Percentiles rank a stretch among this genome's conserved stretches.
phyloP scores from a whole-genome alignment of 2,888 invertebrate species.

The Oscheius sp. region DNA sequence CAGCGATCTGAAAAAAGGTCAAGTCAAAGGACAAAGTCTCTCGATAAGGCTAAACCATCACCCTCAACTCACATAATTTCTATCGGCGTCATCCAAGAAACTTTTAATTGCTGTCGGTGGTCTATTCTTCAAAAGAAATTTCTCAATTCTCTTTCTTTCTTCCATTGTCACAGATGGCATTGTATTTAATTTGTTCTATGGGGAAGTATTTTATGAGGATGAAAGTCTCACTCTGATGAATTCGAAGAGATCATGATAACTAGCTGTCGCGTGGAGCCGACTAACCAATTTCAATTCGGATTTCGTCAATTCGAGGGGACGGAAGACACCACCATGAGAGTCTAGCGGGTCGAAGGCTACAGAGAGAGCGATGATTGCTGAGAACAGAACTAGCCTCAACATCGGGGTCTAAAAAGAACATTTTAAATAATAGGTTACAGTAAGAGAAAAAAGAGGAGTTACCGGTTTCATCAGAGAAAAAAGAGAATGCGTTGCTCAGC shows the following conservation, averaged over 20 bases:
- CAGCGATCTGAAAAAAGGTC: slow-evolving; percentile 18
- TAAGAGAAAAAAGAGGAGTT: background rate
- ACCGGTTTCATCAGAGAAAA: too few species aligned
- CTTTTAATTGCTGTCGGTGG: slow-evolving; percentile 12
- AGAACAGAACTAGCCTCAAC: slow-evolving; percentile 11
- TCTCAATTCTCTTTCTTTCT: slow-evolving; percentile 26
- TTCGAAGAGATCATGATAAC: slow-evolving; percentile 25
- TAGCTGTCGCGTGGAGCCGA: slow-evolving; percentile 29
- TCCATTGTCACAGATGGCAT: background rate
- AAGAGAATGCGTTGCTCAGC: too few species aligned
- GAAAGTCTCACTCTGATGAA: slow-evolving; percentile 23
- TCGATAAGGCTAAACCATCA: background rate
- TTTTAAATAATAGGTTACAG: background rate
- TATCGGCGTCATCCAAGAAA: slow-evolving; percentile 26
- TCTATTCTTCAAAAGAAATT: slow-evolving; percentile 15
- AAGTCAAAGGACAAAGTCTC: background rate
- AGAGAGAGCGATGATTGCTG: background rate
- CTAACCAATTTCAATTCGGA: slow-evolving; percentile 10
- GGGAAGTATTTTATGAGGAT: background rate
- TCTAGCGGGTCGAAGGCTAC: slow-evolving; percentile 13
- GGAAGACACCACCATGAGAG: slow-evolving; percentile 21
- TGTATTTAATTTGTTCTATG: slow-evolving; percentile 9
- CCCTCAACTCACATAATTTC: slow-evolving; percentile 25
- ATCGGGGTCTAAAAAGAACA: background rate
- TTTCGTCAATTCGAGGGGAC: slow-evolving; percentile 2